Base-by-base conservation (phyloP, 1,140 invertebrate species). In the Drosophila tropicalis region DNA sequence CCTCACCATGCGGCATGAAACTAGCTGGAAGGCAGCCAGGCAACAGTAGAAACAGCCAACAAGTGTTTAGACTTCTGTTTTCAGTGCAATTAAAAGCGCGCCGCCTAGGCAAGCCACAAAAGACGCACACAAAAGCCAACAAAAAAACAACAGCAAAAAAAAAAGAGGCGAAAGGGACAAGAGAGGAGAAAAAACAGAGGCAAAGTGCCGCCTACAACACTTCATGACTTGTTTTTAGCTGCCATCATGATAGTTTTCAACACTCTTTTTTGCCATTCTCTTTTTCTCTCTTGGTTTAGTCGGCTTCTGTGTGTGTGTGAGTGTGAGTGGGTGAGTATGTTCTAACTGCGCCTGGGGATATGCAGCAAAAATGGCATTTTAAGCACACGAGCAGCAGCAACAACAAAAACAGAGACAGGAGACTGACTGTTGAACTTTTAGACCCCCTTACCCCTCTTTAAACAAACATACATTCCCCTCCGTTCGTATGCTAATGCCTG, bases 11-110 rank as follows among this genome's bases (percentile, higher is more conserved):
- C 73, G 65, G 67, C 72, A 40, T 13, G 7, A 34, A 76, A 76
- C 65, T 76, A 76, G 73, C 73, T 76, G 73, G 72, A 76, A 76
- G 73, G 73, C 73, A 76, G 73, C 54, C 64, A 67, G 58, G 54
- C 68, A 44, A 5, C 44, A 19, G 44, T 17, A 3, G 44, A 17
- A 47, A 17, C 44, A 61, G 82, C 79, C 83, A 86, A 86, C 83
- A 86, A 86, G 83, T 86, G 83, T 87, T 86, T 87, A 87, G 83
- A 76, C 75, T 87, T 86, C 87, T 87, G 83, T 87, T 87, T 86
- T 77, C 76, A 87, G 72, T 87, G 83, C 83, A 86, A 86, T 86
- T 86, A 86, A 86, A 86, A 86, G 67, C 63, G 62, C 39, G 62
- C 22, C 70, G 71, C 68, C 77, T 72, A 74, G 54, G 65, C 71